A percentile compares a stretch with the other conserved stretches of the same genome.
Conservation (phyloP, 2,797 vertebrate species). For the Thamnophis elegans region DNA sequence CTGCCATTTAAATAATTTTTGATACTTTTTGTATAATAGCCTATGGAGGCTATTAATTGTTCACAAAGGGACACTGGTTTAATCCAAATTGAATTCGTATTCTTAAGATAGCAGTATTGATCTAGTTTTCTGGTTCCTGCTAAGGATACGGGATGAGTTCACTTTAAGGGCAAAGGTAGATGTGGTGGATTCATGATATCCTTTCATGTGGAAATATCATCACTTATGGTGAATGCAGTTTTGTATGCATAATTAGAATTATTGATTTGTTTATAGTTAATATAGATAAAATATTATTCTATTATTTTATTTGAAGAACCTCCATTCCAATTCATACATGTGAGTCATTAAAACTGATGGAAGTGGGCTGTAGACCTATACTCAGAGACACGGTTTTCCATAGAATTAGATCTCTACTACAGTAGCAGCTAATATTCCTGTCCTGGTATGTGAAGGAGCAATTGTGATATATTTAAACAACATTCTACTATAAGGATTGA, state of each 20-base stretch:
- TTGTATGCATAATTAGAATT: neutral
- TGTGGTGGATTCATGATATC: neutral
- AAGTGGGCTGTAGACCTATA: neutral
- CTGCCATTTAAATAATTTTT: conserved; percentile 62
- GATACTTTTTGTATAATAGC: conserved; percentile 29
- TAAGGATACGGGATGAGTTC: neutral
- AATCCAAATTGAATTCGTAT: neutral
- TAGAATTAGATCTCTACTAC: neutral
- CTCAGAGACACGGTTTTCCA: neutral
- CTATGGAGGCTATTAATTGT: neutral
- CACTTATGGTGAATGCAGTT: neutral
- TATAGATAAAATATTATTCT: neutral
- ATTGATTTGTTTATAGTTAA: neutral
- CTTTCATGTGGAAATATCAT: neutral
- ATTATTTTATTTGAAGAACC: neutral
- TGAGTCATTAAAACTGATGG: neutral
- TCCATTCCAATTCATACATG: neutral
- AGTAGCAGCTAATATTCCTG: neutral
- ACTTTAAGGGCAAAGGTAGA: neutral
- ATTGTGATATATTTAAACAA: neutral
- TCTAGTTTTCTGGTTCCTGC: neutral
- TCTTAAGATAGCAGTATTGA: neutral
- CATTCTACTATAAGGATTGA: neutral
- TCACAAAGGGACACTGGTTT: neutral
- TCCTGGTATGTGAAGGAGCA: neutral